Evolutionary conservation across 2,888 invertebrate genomes (phyloP).

Genomic region (Psococerastis gibbosa): DNA sequence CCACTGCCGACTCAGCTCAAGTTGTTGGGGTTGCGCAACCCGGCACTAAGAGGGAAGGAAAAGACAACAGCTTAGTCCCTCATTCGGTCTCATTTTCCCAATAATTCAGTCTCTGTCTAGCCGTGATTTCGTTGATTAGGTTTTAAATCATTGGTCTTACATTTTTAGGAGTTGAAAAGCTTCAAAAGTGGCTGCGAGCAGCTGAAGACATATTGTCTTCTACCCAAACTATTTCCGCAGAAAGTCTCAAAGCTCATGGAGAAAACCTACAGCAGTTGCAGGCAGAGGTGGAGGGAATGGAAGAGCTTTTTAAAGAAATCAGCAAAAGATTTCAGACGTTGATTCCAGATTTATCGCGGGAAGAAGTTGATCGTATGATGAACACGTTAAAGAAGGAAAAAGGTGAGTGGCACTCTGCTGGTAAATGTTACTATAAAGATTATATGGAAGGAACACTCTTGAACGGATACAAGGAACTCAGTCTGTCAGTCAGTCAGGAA

Average conservation of each 20-base stretch:
- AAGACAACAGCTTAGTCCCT: too few relatives aligned
- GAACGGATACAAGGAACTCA: slow-evolving; percentile 1
- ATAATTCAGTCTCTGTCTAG: too few relatives aligned
- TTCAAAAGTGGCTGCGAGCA: slow-evolving; percentile 60
- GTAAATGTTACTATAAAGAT: too few relatives aligned
- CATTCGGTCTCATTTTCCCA: too few relatives aligned
- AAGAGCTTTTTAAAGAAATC: slow-evolving; percentile 73
- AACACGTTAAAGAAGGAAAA: slow-evolving; percentile 70
- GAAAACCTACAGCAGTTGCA: slow-evolving; percentile 54
- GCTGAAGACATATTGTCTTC: slow-evolving; percentile 52
- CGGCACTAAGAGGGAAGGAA: too few relatives aligned
- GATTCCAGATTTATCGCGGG: slow-evolving; percentile 73
- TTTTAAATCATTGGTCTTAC: too few relatives aligned
- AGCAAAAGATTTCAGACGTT: slow-evolving; percentile 83
- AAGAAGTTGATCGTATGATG: slow-evolving; percentile 84
- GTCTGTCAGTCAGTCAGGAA: too few relatives aligned
- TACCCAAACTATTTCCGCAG: slow-evolving; percentile 51
- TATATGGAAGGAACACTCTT: background rate
- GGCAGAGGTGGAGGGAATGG: slow-evolving; percentile 66
- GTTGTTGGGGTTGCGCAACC: too few relatives aligned
- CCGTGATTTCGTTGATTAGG: too few relatives aligned
- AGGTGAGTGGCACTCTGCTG: too few relatives aligned
- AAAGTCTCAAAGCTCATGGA: slow-evolving; percentile 62
- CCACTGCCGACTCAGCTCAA: too few relatives aligned
- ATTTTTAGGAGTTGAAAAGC: slow-evolving; percentile 35